phyloP scores from a whole-genome alignment of 2,113 vertebrate species.

The Hemiscyllium ocellatum region DNA sequence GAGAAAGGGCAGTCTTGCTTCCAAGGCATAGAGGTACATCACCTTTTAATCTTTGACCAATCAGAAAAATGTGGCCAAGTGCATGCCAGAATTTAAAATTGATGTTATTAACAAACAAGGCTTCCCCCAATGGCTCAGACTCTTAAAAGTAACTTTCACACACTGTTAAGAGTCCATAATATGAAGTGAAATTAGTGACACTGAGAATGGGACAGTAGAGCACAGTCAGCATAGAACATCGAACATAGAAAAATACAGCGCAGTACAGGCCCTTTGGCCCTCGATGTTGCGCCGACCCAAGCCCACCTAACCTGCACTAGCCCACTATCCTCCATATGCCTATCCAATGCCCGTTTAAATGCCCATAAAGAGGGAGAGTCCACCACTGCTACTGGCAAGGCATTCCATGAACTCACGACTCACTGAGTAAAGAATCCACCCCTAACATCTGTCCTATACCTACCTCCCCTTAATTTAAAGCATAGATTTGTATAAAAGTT shows the following conservation, averaged over 20 bases:
- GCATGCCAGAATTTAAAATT: background rate
- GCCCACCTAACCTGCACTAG: too few species aligned
- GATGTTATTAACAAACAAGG: background rate
- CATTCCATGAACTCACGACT: too few species aligned
- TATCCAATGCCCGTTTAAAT: too few species aligned
- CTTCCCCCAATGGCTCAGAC: background rate
- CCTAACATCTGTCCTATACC: too few species aligned
- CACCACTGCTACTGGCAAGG: too few species aligned
- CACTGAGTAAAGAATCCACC: too few species aligned
- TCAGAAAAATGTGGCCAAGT: background rate
- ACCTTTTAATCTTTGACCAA: background rate
- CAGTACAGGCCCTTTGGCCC: too few species aligned
- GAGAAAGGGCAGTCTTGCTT: background rate
- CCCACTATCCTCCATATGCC: too few species aligned
- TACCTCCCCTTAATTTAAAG: too few species aligned
- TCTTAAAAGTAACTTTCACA: background rate
- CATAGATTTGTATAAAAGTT: background rate
- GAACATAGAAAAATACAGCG: too few species aligned
- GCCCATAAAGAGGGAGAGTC: too few species aligned
- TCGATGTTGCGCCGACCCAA: too few species aligned
- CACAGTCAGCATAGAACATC: background rate
- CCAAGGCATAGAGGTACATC: background rate
- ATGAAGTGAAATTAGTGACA: background rate
- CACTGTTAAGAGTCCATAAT: background rate
- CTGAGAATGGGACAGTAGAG: background rate